Conservation (phyloP, 1,140 invertebrate genomes). For the Listronotus bonariensis region DNA sequence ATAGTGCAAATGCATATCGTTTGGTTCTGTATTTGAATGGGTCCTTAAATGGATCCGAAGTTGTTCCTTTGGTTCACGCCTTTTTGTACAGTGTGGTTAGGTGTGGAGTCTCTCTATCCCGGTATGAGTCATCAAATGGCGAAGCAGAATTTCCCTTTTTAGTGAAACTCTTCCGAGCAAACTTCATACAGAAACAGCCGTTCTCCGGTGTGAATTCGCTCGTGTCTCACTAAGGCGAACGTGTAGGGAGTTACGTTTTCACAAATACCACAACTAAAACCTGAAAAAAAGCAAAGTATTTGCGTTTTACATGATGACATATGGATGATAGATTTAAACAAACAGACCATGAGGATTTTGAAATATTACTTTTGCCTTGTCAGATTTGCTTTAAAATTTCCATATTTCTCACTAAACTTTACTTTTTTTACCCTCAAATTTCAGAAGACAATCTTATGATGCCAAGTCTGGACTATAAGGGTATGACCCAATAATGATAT, state of each 20-base stretch:
- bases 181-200: constrained; percentile 76
- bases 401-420: no score
- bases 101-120: constrained; percentile 82
- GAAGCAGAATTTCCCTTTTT: constrained; percentile 78
- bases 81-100: constrained; percentile 75
- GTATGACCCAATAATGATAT: no score
- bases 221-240: constrained; percentile 78
- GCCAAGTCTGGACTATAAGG: no score
- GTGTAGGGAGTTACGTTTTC: constrained; percentile 75
- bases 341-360: no score
- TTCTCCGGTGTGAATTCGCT: constrained; percentile 76
- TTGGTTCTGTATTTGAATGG: constrained; percentile 63
- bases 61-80: constrained; percentile 73
- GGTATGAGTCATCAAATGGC: constrained; percentile 85
- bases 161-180: constrained; percentile 74
- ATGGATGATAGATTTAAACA: no score
- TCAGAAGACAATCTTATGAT: no score
- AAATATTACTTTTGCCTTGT: no score
- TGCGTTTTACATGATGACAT: no score
- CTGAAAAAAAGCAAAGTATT: constrained; percentile 14
- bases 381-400: no score
- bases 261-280: constrained; percentile 71
- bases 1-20: constrained; percentile 65
- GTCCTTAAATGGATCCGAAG: constrained; percentile 66
- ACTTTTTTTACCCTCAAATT: no score